Evolutionary conservation across 2,113 vertebrate genomes (phyloP).

Genomic region (Morone saxatilis): DNA sequence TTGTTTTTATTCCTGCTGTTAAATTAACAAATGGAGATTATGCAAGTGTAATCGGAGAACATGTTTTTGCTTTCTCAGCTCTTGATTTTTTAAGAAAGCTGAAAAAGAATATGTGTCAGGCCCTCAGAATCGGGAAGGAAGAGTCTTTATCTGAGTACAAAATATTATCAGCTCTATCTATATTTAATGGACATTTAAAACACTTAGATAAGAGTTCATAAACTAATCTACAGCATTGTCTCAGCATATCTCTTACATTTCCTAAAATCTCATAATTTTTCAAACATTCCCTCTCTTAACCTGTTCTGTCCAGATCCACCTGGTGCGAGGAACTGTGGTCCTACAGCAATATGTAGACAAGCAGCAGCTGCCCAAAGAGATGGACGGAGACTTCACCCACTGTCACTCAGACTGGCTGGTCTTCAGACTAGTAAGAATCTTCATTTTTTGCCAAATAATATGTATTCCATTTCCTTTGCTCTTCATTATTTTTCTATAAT

Average conservation of each 20-base stretch:
- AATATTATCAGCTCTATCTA: no score
- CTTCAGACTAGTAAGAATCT: slow-evolving; percentile 84
- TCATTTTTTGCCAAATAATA: not conserved
- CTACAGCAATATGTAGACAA: slow-evolving; percentile 87
- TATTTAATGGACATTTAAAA: no score
- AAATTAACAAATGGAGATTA: not conserved
- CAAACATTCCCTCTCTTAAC: not conserved
- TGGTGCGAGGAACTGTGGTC: slow-evolving; percentile 78
- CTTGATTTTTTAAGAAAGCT: no score
- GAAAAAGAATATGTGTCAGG: not conserved
- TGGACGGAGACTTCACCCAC: slow-evolving; percentile 86
- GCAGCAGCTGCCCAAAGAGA: slow-evolving; percentile 85
- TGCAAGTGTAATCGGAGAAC: not conserved
- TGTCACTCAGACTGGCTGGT: slow-evolving; percentile 87
- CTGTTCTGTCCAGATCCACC: slow-evolving; percentile 77
- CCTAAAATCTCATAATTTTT: no score
- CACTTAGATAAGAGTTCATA: no score
- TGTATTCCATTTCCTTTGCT: not conserved
- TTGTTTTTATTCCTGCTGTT: not conserved
- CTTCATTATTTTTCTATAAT: not conserved
- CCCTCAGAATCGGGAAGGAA: not conserved
- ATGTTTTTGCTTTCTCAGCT: no score
- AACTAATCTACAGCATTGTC: no score
- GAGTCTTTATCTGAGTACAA: not conserved
- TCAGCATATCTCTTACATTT: no score